Evolutionary conservation across 2,113 vertebrate genomes (phyloP).

Genomic region (Oxygymnocypris stewartii): DNA sequence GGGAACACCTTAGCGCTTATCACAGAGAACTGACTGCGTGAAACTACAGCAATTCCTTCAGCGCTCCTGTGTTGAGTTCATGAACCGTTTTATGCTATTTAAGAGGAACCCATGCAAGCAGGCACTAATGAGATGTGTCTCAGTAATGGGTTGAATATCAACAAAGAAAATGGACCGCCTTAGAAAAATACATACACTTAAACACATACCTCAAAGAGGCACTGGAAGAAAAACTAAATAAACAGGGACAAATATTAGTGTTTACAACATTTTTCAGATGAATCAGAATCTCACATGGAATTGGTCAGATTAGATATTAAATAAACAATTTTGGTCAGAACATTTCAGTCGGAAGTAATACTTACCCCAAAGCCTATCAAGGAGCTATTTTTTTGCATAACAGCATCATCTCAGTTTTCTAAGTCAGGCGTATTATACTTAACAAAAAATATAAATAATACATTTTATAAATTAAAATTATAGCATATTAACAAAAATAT

Average conservation of each 20-base stretch:
- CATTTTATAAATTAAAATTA: too few species aligned
- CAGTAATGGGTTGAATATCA: slow-evolving; percentile 24
- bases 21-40: slow-evolving; percentile 16
- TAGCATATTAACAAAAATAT: too few species aligned
- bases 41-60: slow-evolving; percentile 30
- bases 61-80: slow-evolving; percentile 5
- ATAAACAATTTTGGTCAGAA: not conserved
- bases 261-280: not conserved
- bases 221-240: not conserved
- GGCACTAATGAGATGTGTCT: slow-evolving; percentile 37
- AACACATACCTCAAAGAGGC: not conserved
- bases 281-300: not conserved
- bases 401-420: too few species aligned
- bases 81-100: slow-evolving; percentile 23
- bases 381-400: too few species aligned
- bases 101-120: slow-evolving; percentile 24
- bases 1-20: slow-evolving; percentile 53
- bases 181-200: not conserved
- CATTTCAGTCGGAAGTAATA: not conserved
- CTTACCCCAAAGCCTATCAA: too few species aligned
- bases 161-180: slow-evolving; percentile 29
- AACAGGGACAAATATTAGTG: not conserved
- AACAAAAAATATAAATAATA: too few species aligned
- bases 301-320: too few species aligned
- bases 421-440: too few species aligned